Conservation (phyloP, 2,797 vertebrate genomes). For the Anisognathus igniventris region DNA sequence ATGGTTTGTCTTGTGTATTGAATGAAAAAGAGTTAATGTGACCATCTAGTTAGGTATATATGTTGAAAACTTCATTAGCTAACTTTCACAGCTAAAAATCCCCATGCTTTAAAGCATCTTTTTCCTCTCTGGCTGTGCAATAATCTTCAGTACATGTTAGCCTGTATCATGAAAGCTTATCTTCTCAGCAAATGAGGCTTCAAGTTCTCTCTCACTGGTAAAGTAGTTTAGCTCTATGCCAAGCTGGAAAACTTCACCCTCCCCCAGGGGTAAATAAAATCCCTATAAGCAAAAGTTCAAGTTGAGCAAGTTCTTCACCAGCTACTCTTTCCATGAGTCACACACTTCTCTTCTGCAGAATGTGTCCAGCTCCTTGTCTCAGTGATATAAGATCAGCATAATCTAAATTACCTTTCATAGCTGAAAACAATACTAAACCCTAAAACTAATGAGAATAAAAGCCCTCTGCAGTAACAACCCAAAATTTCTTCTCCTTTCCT, state of each 20-base stretch:
- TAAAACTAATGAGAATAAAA: constrained; percentile 12
- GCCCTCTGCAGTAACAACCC: neutral
- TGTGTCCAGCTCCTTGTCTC: constrained; percentile 17
- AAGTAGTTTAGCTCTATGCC: constrained; percentile 51
- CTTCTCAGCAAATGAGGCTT: constrained; percentile 7
- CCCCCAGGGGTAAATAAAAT: constrained; percentile 50
- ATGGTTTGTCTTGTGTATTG: neutral
- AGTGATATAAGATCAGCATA: neutral
- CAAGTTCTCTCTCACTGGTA: constrained; percentile 18
- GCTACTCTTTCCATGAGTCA: constrained; percentile 63
- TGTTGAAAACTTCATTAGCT: neutral
- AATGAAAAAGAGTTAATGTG: neutral
- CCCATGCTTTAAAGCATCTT: neutral
- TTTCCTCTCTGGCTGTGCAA: neutral
- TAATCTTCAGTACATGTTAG: neutral
- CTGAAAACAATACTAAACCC: neutral
- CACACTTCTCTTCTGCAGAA: neutral
- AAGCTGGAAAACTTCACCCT: constrained; percentile 44
- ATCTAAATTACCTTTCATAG: neutral
- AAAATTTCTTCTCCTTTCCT: neutral
- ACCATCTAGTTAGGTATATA: neutral
- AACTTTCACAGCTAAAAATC: neutral
- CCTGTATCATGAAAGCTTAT: constrained; percentile 31
- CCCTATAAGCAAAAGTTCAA: constrained; percentile 35
- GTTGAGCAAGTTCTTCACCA: constrained; percentile 16